phyloP scores from a whole-genome alignment of 2,113 vertebrate genomes.

The cattle (Bos taurus) region ARS-UCD2.0 NC_037356.1:18426501-18427000 shows the following conservation, averaged over 20 bases:
- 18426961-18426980: slow-evolving; percentile 89
- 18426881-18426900: slow-evolving; percentile 90
- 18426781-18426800: slow-evolving; percentile 79
- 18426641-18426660: slow-evolving; percentile 35
- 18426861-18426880: slow-evolving; percentile 93
- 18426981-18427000: slow-evolving; percentile 92
- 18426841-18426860: slow-evolving; percentile 84
- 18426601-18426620: slow-evolving; percentile 53
- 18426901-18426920: slow-evolving; percentile 93
- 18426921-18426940: slow-evolving; percentile 90
- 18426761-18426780: slow-evolving; percentile 76
- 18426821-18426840: slow-evolving; percentile 82
- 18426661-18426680: slow-evolving; percentile 52
- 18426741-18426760: slow-evolving; percentile 78
- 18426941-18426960: slow-evolving; percentile 97
- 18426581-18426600: slow-evolving; percentile 25
- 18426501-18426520: slow-evolving; percentile 30
- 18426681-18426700: slow-evolving; percentile 57
- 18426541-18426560: slow-evolving; percentile 46
- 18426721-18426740: slow-evolving; percentile 66
- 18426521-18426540: slow-evolving; percentile 54
- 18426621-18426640: slow-evolving; percentile 55
- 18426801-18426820: slow-evolving; percentile 39
- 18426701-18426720: slow-evolving; percentile 55
- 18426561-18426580: slow-evolving; percentile 45